Conservation (phyloP, 1,140 invertebrate species). For the Brachionus paranguensis region DNA sequence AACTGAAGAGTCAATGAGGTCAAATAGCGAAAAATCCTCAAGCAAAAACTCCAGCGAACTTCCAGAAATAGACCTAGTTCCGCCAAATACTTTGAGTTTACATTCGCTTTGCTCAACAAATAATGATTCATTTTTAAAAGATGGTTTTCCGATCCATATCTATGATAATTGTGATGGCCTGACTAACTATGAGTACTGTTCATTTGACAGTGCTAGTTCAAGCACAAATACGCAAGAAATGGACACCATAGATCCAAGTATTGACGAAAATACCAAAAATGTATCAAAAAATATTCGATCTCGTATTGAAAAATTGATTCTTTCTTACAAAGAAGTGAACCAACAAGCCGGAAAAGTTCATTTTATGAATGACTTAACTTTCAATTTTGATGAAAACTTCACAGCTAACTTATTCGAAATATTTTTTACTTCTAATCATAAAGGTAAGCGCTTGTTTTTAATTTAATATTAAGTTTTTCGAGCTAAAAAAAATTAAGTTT, state of each 20-base stretch:
- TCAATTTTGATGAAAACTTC: conserved; percentile 31
- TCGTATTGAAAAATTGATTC: conserved; percentile 6
- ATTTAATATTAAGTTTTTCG: not conserved
- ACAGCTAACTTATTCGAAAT: not conserved
- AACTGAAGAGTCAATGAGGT: not conserved
- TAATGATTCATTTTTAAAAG: conserved; percentile 2
- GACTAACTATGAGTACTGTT: conserved; percentile 20
- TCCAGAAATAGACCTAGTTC: not conserved
- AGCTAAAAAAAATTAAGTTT: too few relatives aligned
- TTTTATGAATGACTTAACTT: conserved; percentile 4
- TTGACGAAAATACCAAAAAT: not conserved
- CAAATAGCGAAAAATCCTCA: not conserved
- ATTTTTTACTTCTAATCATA: not conserved
- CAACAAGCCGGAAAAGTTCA: conserved; percentile 4
- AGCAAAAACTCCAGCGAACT: not conserved
- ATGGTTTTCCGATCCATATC: not conserved
- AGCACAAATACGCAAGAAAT: conserved; percentile 16
- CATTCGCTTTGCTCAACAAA: not conserved
- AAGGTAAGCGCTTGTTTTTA: not conserved
- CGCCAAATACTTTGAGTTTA: not conserved
- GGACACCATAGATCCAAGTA: not conserved
- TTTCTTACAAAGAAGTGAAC: not conserved
- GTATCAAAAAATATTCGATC: not conserved
- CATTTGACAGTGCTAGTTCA: not conserved
- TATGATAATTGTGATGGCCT: not conserved